These are phyloP conservation scores for Chaenocephalus aceratus DNA, from an alignment of 2,113 vertebrate species.

Conservation along the genomic window DNA sequence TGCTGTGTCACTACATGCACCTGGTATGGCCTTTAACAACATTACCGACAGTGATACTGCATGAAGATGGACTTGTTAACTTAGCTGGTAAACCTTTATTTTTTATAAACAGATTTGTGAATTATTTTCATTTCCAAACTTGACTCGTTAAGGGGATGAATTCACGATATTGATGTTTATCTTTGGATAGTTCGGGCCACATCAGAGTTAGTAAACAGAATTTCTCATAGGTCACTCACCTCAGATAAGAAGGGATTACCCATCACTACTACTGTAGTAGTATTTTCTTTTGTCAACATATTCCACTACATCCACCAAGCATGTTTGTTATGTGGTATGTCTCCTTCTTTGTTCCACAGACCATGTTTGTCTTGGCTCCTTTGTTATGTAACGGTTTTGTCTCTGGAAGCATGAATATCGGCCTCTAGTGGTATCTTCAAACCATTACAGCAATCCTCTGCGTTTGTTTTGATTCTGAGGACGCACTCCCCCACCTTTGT, in stretches of 20 bases:
- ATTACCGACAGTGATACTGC: background rate
- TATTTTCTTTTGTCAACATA: constrained; percentile 28
- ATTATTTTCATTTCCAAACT: background rate
- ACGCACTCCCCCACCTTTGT: constrained; percentile 16
- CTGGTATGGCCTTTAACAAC: background rate
- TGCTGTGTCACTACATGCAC: background rate
- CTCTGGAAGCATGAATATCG: constrained; percentile 9
- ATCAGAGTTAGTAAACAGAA: background rate
- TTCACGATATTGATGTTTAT: background rate
- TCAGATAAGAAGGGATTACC: constrained; percentile 43
- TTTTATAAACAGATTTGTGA: background rate
- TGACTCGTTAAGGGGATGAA: background rate
- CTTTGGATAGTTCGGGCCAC: background rate
- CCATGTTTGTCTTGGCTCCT: constrained; percentile 50
- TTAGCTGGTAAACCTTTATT: background rate
- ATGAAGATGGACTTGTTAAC: background rate
- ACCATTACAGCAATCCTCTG: constrained; percentile 15
- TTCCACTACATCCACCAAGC: background rate
- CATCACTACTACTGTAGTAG: background rate
- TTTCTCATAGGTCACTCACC: constrained; percentile 34
- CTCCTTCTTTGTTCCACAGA: constrained; percentile 44
- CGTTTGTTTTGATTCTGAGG: constrained; percentile 61
- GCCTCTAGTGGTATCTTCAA: constrained; percentile 60
- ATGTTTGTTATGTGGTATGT: background rate
- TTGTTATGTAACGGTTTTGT: constrained; percentile 68